phyloP scores from a whole-genome alignment of 2,797 vertebrate genomes.

The Eospalax fontanierii region DNA sequence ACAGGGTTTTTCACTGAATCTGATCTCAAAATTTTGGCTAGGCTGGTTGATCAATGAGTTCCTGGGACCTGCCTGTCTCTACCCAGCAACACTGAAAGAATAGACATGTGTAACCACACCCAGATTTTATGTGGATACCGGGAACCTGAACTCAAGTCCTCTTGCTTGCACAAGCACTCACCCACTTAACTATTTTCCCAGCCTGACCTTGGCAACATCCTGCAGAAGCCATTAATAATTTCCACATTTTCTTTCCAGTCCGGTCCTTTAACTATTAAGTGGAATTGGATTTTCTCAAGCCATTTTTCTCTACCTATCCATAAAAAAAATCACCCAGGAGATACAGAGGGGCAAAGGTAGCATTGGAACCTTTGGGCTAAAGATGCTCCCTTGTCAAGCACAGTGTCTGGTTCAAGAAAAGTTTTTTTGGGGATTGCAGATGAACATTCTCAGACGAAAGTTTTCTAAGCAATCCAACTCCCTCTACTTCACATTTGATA shows the following conservation, averaged over 20 bases:
- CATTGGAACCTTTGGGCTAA: not conserved
- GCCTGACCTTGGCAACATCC: not conserved
- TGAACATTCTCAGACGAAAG: conserved; percentile 36
- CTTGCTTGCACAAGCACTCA: not conserved
- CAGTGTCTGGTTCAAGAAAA: not conserved
- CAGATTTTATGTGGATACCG: not conserved
- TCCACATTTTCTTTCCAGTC: not conserved
- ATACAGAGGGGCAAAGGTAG: not conserved
- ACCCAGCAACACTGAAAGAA: not conserved
- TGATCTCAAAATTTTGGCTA: not conserved
- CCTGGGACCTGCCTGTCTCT: not conserved
- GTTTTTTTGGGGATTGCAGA: not conserved
- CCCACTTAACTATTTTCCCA: not conserved
- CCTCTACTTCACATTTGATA: conserved; percentile 60
- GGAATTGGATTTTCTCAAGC: not conserved
- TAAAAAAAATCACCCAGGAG: not conserved
- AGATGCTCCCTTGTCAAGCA: not conserved
- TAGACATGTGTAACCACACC: not conserved
- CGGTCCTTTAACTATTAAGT: not conserved
- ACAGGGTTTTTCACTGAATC: not conserved
- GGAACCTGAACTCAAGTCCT: not conserved
- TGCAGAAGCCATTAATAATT: not conserved
- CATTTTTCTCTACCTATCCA: not conserved
- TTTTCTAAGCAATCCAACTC: conserved; percentile 58
- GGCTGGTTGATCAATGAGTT: not conserved